Evolutionary conservation across 2,888 invertebrate species (phyloP).

Genomic region (Allophyes oxyacanthae): DNA sequence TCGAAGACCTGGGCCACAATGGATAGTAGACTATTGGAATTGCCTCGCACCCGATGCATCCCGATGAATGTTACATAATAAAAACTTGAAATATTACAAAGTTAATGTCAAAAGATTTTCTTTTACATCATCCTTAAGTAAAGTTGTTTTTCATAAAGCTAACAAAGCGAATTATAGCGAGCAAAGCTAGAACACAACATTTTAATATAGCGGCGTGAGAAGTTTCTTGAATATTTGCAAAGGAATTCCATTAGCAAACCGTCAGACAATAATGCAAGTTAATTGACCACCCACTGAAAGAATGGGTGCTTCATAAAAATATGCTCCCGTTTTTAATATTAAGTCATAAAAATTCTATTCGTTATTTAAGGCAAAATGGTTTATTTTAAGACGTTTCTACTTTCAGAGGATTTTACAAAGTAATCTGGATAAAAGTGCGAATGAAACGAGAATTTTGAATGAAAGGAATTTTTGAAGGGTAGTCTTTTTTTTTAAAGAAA

Average conservation of each 20-base stretch:
- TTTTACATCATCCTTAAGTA: too few species aligned
- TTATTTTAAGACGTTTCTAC: constrained; percentile 7
- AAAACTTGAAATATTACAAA: too few species aligned
- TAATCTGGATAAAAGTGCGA: not conserved
- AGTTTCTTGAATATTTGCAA: constrained; percentile 55
- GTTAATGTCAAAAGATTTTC: too few species aligned
- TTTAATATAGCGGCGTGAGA: constrained; percentile 34
- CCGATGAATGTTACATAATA: too few species aligned
- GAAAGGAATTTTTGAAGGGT: not conserved
- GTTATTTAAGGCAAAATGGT: not conserved
- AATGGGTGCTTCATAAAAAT: constrained; percentile 38
- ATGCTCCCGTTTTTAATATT: constrained; percentile 1
- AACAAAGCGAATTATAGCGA: not conserved
- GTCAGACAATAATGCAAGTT: constrained; percentile 48
- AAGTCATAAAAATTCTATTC: constrained; percentile 9
- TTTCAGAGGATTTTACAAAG: not conserved
- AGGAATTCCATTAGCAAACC: constrained; percentile 58
- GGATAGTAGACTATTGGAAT: too few species aligned
- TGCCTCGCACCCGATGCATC: too few species aligned
- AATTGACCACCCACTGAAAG: constrained; percentile 45
- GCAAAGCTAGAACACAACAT: constrained; percentile 22
- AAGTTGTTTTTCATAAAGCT: not conserved
- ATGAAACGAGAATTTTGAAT: not conserved
- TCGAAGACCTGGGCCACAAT: too few species aligned
- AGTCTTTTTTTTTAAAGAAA: too few species aligned